phyloP scores from a whole-genome alignment of 2,113 vertebrate species.

The Gorsachius goisagi region DNA sequence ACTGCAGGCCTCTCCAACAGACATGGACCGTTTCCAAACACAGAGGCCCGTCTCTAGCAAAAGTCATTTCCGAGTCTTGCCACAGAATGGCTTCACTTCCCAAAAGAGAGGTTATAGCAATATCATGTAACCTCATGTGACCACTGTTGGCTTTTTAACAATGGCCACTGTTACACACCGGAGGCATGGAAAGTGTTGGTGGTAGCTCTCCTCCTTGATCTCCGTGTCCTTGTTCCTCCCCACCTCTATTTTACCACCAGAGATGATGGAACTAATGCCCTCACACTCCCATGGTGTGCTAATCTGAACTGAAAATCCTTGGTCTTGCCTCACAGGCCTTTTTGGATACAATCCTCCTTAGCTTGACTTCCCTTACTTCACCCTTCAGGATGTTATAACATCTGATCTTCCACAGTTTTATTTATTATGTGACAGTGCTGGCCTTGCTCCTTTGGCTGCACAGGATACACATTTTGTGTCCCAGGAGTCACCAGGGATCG shows the following conservation, averaged over 20 bases:
- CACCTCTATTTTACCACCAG: neutral
- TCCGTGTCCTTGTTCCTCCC: neutral
- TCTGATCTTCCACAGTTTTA: constrained; percentile 35
- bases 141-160: neutral
- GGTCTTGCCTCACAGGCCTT: neutral
- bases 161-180: neutral
- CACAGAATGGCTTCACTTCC: neutral
- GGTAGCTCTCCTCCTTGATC: neutral
- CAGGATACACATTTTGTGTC: constrained; percentile 25
- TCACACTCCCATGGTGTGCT: neutral
- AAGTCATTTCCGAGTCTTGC: neutral
- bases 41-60: neutral
- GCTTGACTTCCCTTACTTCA: constrained; percentile 1
- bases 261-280: neutral
- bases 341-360: neutral
- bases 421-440: constrained; percentile 51
- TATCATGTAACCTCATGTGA: neutral
- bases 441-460: constrained; percentile 26
- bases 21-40: neutral
- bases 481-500: constrained; percentile 29
- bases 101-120: neutral
- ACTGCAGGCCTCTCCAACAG: neutral
- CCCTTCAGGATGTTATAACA: constrained; percentile 18
- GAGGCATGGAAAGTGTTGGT: neutral
- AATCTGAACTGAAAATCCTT: neutral